These are phyloP conservation scores for Gallinago media DNA, from an alignment of 2,113 vertebrate species.

Conservation along the genomic window DNA sequence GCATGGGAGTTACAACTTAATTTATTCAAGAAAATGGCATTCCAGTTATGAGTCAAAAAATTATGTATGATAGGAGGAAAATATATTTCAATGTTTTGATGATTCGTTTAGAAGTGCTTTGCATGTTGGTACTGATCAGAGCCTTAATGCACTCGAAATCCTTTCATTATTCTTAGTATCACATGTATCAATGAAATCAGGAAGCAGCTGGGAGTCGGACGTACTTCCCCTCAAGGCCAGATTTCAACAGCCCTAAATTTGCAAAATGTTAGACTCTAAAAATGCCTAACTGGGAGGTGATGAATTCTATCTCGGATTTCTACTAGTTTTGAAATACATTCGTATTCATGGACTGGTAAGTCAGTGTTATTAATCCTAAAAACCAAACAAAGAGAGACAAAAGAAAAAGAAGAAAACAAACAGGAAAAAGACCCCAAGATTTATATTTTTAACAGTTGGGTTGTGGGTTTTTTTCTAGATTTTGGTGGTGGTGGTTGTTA, in stretches of 20 bases:
- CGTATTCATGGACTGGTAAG: fast-evolving
- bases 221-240: neutral
- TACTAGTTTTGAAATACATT: neutral
- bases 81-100: neutral
- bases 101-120: neutral
- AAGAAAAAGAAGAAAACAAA: neutral
- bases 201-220: fast-evolving
- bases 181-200: neutral
- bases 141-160: neutral
- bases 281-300: fast-evolving
- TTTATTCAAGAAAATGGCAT: neutral
- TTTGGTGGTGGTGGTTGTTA: neutral
- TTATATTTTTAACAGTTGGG: neutral
- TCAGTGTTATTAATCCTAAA: neutral
- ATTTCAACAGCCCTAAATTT: neutral
- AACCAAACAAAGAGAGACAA: fast-evolving
- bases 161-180: neutral
- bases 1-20: neutral
- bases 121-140: neutral
- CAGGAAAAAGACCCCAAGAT: neutral
- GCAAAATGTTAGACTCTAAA: neutral
- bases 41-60: neutral
- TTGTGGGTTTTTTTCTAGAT: fast-evolving
- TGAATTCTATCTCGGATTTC: neutral
- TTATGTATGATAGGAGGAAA: neutral